Evolutionary conservation across 2,888 invertebrate species (phyloP).

Genomic region (Cataglyphis altisquamis): DNA sequence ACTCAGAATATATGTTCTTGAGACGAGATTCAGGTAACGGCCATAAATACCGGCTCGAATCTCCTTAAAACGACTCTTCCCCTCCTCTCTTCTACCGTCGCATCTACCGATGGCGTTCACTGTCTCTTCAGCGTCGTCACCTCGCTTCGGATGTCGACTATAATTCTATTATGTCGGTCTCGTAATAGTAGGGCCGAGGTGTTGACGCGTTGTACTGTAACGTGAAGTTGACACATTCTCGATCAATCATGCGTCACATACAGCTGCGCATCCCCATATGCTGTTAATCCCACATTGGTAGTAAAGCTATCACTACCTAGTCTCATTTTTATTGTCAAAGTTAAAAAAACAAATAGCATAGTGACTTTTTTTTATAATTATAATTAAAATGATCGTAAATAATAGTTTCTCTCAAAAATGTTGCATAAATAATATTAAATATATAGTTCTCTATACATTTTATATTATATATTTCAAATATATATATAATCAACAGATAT

Average conservation of each 20-base stretch:
- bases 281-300: constrained; percentile 70
- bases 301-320: constrained; percentile 46
- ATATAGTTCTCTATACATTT: neutral
- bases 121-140: constrained; percentile 27
- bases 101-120: neutral
- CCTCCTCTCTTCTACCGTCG: neutral
- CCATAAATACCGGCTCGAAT: neutral
- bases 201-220: constrained; percentile 82
- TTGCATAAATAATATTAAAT: neutral
- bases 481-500: neutral
- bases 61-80: constrained; percentile 35
- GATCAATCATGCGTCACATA: constrained; percentile 83
- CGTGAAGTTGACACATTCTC: constrained; percentile 85
- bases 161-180: constrained; percentile 73
- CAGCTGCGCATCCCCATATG: constrained; percentile 76
- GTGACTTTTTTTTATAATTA: neutral
- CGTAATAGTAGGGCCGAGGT: constrained; percentile 73
- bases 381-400: constrained; percentile 21
- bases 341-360: constrained; percentile 8
- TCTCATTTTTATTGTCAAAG: constrained; percentile 18
- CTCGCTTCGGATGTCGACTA: constrained; percentile 64
- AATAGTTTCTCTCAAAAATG: neutral
- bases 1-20: neutral
- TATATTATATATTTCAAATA: neutral
- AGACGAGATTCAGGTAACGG: neutral